Conservation (phyloP, 2,113 vertebrate species). For the Sakesphorus luctuosus region DNA sequence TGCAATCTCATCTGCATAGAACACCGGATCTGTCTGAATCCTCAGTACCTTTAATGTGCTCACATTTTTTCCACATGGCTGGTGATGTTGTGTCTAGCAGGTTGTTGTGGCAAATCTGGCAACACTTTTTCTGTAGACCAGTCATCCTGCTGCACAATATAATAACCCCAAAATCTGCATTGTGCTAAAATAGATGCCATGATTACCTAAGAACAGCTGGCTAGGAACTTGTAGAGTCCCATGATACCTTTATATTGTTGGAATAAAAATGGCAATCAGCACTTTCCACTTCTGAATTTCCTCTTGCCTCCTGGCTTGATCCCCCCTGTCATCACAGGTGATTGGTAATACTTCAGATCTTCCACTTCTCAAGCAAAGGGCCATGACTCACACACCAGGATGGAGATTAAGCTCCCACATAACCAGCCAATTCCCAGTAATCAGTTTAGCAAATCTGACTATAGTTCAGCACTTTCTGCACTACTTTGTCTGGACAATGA, state of each 20-base stretch:
- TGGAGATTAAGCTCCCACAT: background rate
- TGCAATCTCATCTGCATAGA: conserved; percentile 25
- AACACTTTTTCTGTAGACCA: background rate
- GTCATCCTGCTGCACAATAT: background rate
- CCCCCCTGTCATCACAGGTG: background rate
- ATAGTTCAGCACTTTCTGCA: background rate
- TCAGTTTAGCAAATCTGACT: background rate
- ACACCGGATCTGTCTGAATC: background rate
- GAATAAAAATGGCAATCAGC: background rate
- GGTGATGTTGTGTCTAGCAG: background rate
- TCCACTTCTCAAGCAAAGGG: background rate
- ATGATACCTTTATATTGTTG: background rate
- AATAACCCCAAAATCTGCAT: background rate
- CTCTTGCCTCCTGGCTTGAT: background rate
- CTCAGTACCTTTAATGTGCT: background rate
- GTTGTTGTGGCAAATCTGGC: background rate
- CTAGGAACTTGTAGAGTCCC: background rate
- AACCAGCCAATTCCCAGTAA: background rate
- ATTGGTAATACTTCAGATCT: background rate
- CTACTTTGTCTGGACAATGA: background rate
- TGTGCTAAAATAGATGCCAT: background rate
- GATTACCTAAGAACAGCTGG: background rate
- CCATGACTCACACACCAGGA: background rate
- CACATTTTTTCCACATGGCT: conserved; percentile 11
- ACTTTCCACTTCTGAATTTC: background rate